These are phyloP conservation scores for Norana najaformis DNA, from an alignment of 2,888 invertebrate species.

Conservation along the genomic window DNA sequence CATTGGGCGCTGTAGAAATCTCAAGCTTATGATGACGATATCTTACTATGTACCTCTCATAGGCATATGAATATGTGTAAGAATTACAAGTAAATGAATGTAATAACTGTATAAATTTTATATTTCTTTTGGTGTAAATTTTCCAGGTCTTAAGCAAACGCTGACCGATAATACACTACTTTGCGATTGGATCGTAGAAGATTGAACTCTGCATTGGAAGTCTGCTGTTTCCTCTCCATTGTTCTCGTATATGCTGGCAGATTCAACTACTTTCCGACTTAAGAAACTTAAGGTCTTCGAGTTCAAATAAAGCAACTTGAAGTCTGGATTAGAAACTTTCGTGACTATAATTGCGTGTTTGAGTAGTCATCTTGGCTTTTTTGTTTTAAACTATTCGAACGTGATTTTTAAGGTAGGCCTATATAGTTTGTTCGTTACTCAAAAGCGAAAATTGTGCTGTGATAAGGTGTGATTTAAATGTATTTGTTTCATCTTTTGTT, in stretches of 20 bases:
- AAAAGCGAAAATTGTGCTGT: not conserved
- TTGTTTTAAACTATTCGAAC: not conserved
- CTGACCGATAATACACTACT: not conserved
- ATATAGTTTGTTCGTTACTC: not conserved
- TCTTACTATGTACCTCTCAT: too few relatives aligned
- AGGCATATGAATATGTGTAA: too few relatives aligned
- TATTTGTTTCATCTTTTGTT: not conserved
- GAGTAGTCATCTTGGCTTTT: not conserved
- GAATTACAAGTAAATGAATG: not conserved
- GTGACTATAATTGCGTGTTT: too few relatives aligned
- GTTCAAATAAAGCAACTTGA: not conserved
- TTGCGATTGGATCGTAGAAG: conserved; percentile 9
- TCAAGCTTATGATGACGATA: too few relatives aligned
- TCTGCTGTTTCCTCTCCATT: not conserved
- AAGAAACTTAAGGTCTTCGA: not conserved
- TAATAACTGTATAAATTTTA: not conserved
- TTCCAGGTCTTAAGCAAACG: not conserved
- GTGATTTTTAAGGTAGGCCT: not conserved
- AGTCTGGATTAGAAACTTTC: not conserved
- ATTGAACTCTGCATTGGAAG: not conserved
- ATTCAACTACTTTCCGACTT: not conserved
- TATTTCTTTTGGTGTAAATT: not conserved
- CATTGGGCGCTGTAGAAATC: too few relatives aligned
- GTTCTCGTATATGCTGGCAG: not conserved
- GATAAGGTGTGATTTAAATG: not conserved